phyloP scores from a whole-genome alignment of 2,797 vertebrate species.

The Mormyrops attenuatus region DNA sequence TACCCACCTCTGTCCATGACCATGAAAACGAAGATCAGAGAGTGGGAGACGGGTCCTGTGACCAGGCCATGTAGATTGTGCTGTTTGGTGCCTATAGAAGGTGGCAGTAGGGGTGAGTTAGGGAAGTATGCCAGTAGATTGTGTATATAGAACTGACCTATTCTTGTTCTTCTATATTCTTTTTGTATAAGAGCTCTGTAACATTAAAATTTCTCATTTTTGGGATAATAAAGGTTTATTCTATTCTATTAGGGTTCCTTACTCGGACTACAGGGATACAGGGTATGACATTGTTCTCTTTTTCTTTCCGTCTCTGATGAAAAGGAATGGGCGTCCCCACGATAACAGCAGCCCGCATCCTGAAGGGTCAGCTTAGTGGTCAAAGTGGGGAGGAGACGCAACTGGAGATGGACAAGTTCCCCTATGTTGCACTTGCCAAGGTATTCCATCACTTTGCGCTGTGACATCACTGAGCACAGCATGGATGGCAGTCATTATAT shows the following conservation, averaged over 20 bases:
- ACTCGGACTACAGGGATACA: background rate
- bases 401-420: slow-evolving; percentile 97
- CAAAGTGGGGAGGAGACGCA: slow-evolving; percentile 74
- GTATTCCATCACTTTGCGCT: slow-evolving; percentile 44
- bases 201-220: too few species aligned
- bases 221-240: too few species aligned
- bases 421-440: slow-evolving; percentile 87
- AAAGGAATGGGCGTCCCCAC: slow-evolving; percentile 92
- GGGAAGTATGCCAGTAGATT: background rate
- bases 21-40: background rate
- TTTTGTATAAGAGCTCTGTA: too few species aligned
- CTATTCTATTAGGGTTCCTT: background rate
- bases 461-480: background rate
- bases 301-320: background rate
- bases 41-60: background rate
- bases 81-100: background rate
- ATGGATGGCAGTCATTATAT: background rate
- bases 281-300: background rate
- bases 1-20: background rate
- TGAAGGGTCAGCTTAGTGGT: slow-evolving; percentile 85
- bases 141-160: too few species aligned
- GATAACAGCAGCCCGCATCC: slow-evolving; percentile 86
- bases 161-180: too few species aligned
- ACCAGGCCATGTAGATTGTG: background rate
- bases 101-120: background rate